phyloP scores from a whole-genome alignment of 1,140 invertebrate genomes.

The Hesperophylax magnus region DNA sequence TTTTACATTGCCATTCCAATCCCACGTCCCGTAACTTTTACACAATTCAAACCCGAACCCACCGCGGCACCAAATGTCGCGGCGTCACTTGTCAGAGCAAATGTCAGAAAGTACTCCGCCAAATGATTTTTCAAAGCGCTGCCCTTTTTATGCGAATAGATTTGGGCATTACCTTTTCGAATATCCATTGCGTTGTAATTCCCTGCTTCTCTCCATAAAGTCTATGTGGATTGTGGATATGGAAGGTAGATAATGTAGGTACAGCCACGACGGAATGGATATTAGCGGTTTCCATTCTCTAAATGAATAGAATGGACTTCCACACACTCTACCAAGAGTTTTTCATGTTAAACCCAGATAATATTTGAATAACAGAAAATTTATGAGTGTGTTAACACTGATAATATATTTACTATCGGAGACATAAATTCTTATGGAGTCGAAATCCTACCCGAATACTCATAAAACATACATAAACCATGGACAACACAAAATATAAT shows the following conservation, averaged over 20 bases:
- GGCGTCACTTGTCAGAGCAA: slow-evolving; percentile 24
- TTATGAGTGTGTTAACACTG: too few relatives aligned
- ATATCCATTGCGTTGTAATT: too few relatives aligned
- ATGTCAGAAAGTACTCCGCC: slow-evolving; percentile 30
- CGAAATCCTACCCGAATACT: too few relatives aligned
- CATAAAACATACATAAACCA: too few relatives aligned
- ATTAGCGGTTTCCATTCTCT: slow-evolving; percentile 55
- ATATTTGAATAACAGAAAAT: not conserved
- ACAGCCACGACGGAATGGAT: slow-evolving; percentile 42
- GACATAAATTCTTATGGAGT: too few relatives aligned
- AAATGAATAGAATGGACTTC: slow-evolving; percentile 53
- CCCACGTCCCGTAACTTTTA: too few relatives aligned
- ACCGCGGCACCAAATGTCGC: not conserved
- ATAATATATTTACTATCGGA: too few relatives aligned
- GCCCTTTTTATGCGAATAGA: not conserved
- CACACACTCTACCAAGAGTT: not conserved
- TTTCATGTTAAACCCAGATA: not conserved
- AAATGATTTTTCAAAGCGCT: slow-evolving; percentile 46
- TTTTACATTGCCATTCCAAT: too few relatives aligned
- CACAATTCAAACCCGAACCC: not conserved
- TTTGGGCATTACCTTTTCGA: too few relatives aligned
- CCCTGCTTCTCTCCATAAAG: too few relatives aligned
- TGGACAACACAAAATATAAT: too few relatives aligned
- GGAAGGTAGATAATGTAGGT: not conserved
- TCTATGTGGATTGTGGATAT: too few relatives aligned